Base-by-base conservation (phyloP, 2,797 vertebrate genomes). In the Labeo calbasu region DNA sequence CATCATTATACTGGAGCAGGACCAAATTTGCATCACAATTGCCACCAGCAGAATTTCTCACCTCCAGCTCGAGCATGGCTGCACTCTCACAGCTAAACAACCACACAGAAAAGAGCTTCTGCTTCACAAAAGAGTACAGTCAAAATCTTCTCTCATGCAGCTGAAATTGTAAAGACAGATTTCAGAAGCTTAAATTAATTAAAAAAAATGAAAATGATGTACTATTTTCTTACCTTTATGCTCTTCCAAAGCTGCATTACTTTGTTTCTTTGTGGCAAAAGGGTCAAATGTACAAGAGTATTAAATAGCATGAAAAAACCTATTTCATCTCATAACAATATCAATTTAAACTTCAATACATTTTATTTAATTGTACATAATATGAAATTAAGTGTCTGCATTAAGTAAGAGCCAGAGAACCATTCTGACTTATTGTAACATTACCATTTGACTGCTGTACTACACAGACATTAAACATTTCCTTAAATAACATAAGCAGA, bases 11-110 rank as follows among this genome's bases (percentile, higher is more conserved):
- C 17, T 69, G 73, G 17, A 83, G 61, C 63, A 46, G 36, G 63
- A 57, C 81, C 36, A 57, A 57, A 69, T 83, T 83, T 83, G 61
- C 81, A 83, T 83, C 32, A 83, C 81, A 83, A 68, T 83, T 83
- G 72, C 73, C 23, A 77, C 61, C 51, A 83, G 72, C 63, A 57
- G 15, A 48, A 69, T 48, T 55, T 77, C 81, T 69, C 63, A 83
- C 48, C 28, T 76, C 50, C 28, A 46, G 81, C 81, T 43, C 6
- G 11, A 46, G 72, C 32, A 25, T 46, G 12, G 48, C 13, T 68
- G 32, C 72, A 43, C 71, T 63, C 17, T 72, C 21, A 77, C 32
- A 77, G 28, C 43, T 40, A 75, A 65, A 82, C 46, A 65, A 5
- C 19, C 21, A 6, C 68, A 61, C 0, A 71, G 25, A 61, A 61